Evolutionary conservation across 2,113 vertebrate species (phyloP).

Genomic region (Aegypius monachus): DNA sequence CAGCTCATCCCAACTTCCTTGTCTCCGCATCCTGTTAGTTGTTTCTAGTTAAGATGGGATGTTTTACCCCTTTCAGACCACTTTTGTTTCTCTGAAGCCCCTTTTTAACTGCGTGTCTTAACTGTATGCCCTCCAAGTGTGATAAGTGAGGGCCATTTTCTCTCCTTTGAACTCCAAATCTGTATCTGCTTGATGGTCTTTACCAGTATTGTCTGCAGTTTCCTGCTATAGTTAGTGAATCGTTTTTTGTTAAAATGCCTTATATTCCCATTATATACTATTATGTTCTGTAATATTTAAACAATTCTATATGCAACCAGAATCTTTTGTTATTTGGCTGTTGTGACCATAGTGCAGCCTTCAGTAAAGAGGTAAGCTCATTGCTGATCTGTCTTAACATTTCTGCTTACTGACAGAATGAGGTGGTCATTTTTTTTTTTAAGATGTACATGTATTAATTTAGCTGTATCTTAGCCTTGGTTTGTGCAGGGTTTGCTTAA

Average conservation of each 20-base stretch:
- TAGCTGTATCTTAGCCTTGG: not conserved
- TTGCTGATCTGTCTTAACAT: not conserved
- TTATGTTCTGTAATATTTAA: not conserved
- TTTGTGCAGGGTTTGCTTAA: not conserved
- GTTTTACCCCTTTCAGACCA: not conserved
- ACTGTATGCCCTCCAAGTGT: not conserved
- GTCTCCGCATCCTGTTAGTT: not conserved
- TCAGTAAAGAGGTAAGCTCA: not conserved
- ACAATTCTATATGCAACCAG: not conserved
- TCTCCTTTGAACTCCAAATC: not conserved
- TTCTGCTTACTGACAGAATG: not conserved
- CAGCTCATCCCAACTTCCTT: not conserved
- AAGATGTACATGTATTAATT: not conserved
- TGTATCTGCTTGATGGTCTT: not conserved
- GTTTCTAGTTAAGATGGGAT: not conserved
- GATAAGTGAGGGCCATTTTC: accelerated
- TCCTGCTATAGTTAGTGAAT: not conserved
- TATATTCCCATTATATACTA: not conserved
- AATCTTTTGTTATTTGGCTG: not conserved
- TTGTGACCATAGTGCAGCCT: not conserved
- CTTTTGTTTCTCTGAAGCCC: not conserved
- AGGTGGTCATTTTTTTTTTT: not conserved
- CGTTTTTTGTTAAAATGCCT: not conserved
- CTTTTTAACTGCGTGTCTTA: not conserved
- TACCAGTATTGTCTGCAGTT: not conserved